Percentiles rank a stretch among this genome's conserved stretches.
Evolutionary conservation across 2,888 invertebrate species (phyloP).

Genomic region (Rapana venosa): DNA sequence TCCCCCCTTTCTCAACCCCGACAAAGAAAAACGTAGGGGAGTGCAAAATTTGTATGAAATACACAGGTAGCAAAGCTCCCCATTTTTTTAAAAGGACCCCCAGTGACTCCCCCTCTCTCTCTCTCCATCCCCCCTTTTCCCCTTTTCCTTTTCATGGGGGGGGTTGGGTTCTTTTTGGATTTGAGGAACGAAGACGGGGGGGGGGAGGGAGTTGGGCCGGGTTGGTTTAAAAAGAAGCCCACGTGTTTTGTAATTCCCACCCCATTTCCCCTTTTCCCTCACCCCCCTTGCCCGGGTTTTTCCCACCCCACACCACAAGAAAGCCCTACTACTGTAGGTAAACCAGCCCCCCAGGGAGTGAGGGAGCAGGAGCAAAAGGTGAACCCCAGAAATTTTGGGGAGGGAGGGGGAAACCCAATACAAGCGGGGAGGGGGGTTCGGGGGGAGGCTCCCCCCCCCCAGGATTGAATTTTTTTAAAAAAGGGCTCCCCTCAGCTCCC

Average conservation of each 20-base stretch:
- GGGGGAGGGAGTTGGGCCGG: not conserved
- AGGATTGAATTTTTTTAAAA: no score
- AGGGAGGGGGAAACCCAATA: not conserved
- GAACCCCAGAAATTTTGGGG: no score
- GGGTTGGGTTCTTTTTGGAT: not conserved
- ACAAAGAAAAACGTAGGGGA: no score
- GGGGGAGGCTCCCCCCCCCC: not conserved
- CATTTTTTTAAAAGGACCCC: not conserved
- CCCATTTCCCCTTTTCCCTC: not conserved
- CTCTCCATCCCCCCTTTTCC: no score
- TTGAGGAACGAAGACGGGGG: not conserved
- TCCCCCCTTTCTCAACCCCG: no score
- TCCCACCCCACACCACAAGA: no score
- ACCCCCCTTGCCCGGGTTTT: slow-evolving; percentile 3
- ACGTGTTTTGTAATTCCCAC: not conserved
- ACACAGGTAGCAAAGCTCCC: not conserved
- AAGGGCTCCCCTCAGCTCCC: not conserved
- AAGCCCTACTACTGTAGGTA: no score
- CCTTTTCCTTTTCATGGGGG: not conserved
- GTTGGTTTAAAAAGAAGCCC: not conserved
- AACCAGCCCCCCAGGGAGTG: no score
- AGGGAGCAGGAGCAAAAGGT: no score
- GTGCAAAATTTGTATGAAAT: no score
- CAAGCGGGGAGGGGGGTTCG: not conserved
- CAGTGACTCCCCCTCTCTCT: not conserved